These are phyloP conservation scores for Cyprinella venusta DNA, from an alignment of 2,797 vertebrate genomes.

Conservation along the genomic window DNA sequence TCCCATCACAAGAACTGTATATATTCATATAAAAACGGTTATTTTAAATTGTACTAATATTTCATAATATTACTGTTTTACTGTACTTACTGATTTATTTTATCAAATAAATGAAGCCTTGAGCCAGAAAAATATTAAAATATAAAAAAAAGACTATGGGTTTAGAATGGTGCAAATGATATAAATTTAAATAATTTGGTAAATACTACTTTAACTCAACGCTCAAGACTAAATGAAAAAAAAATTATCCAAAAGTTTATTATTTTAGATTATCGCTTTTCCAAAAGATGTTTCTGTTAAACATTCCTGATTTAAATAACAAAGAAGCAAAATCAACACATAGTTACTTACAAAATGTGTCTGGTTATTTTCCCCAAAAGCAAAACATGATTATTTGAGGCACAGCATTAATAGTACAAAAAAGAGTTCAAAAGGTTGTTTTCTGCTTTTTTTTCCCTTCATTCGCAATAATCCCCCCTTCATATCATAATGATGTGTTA, in stretches of 20 bases:
- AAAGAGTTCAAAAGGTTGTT: conserved; percentile 25
- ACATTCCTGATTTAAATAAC: neutral
- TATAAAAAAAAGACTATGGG: neutral
- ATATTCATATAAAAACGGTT: neutral
- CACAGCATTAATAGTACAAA: conserved; percentile 16
- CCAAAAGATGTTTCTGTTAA: neutral
- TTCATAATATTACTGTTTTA: neutral
- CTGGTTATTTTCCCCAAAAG: conserved; percentile 24
- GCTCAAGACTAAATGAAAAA: neutral
- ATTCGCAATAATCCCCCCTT: conserved; percentile 34
- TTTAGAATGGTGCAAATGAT: neutral
- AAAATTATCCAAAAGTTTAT: neutral
- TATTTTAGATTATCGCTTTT: neutral
- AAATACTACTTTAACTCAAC: neutral
- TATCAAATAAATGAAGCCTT: neutral
- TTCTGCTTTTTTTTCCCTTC: conserved; percentile 22
- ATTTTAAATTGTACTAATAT: neutral
- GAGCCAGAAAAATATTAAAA: neutral
- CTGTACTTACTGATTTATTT: no score
- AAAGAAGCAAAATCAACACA: conserved; percentile 17
- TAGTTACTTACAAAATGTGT: neutral
- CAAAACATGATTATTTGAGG: conserved; percentile 48
- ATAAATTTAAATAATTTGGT: neutral
- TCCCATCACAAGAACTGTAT: no score
- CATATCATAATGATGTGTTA: conserved; percentile 24